Percentiles rank a stretch among this genome's conserved stretches.
These are phyloP conservation scores for Epizoanthus stellaris DNA, from an alignment of 92 coral and sea anemone genomes.

Conservation along the genomic window DNA sequence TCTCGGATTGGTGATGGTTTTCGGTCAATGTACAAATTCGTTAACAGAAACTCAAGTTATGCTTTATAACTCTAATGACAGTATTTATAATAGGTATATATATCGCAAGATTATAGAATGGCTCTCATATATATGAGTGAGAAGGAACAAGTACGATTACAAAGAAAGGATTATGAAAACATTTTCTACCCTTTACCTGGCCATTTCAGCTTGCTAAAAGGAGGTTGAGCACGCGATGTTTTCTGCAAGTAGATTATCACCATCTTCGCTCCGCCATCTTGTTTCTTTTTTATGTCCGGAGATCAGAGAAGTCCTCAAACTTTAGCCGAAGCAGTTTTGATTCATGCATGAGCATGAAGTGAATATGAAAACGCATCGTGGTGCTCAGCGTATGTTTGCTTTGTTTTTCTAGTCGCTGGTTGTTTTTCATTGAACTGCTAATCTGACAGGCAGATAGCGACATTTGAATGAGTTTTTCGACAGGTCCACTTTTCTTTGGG, in stretches of 20 bases:
- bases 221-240: conserved; percentile 30
- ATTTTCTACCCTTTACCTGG: conserved; percentile 3
- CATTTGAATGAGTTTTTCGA: conserved; percentile 22
- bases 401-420: conserved; percentile 60
- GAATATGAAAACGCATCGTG: conserved; percentile 44
- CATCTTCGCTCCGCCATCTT: conserved; percentile 33
- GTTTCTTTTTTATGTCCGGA: conserved; percentile 10
- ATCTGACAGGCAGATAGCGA: conserved; percentile 45
- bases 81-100: too few species aligned
- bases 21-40: too few species aligned
- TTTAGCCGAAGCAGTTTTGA: neutral
- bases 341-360: neutral
- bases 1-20: too few species aligned
- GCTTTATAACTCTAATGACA: too few species aligned
- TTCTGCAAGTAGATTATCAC: neutral
- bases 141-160: neutral
- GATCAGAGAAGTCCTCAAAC: neutral
- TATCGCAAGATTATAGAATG: too few species aligned
- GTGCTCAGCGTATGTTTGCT: conserved; percentile 84
- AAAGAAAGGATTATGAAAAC: neutral
- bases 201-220: neutral
- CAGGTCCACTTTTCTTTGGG: conserved; percentile 26
- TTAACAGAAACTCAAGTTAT: too few species aligned
- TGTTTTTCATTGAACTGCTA: conserved; percentile 31
- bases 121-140: too few species aligned